These are phyloP conservation scores for Ia io DNA, from an alignment of 2,113 vertebrate genomes.

Conservation along the genomic window DNA sequence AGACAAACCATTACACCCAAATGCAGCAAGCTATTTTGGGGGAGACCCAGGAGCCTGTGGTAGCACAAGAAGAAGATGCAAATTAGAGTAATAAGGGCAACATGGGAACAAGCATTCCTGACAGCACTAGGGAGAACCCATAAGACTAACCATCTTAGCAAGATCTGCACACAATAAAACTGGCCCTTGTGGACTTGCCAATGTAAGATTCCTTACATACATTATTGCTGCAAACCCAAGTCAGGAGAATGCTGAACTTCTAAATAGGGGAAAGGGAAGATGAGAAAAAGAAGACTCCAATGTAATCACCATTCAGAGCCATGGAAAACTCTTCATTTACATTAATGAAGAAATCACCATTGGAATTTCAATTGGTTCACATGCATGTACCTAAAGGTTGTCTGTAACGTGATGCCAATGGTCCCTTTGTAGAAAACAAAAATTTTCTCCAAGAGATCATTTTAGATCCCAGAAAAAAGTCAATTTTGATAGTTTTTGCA, in stretches of 20 bases:
- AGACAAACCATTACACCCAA: neutral
- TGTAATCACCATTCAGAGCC: conserved; percentile 29
- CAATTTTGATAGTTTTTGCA: conserved; percentile 50
- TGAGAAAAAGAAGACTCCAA: conserved; percentile 51
- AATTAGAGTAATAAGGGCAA: neutral
- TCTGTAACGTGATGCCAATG: conserved; percentile 41
- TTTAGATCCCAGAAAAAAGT: conserved; percentile 49
- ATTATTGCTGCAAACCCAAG: neutral
- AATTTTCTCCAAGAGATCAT: conserved; percentile 40
- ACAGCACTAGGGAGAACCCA: neutral
- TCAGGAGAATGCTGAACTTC: neutral
- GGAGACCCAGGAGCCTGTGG: neutral
- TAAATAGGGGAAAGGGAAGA: conserved; percentile 25
- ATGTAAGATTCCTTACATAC: neutral
- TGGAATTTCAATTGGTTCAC: conserved; percentile 60
- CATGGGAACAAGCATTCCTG: neutral
- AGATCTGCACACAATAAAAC: conserved; percentile 27
- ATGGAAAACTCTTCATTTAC: conserved; percentile 59
- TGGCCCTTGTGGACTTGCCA: neutral
- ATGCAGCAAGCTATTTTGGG: neutral
- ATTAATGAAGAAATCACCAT: conserved; percentile 70
- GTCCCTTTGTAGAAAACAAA: neutral
- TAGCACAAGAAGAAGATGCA: neutral
- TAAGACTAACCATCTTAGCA: neutral
- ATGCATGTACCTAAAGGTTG: neutral